These are phyloP conservation scores for Syngnathoides biaculeatus DNA, from an alignment of 2,113 vertebrate genomes.

Conservation along the genomic window DNA sequence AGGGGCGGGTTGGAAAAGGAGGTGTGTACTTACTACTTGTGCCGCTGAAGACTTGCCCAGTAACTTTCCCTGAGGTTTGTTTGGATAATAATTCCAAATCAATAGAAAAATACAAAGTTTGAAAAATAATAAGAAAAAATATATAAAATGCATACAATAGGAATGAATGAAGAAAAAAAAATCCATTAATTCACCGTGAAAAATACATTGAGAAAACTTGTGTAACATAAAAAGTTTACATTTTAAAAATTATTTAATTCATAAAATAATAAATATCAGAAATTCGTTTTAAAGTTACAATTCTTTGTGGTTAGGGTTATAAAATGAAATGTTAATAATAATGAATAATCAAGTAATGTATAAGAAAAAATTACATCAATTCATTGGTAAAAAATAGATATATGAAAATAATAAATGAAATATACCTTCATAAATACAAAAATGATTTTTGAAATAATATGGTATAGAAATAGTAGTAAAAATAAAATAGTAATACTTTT, in stretches of 20 bases:
- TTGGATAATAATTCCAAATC: neutral
- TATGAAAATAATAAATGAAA: neutral
- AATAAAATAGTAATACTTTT: neutral
- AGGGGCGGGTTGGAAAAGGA: conserved; percentile 39
- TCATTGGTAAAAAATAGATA: neutral
- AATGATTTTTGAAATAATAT: too few relatives aligned
- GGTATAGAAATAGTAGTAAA: too few relatives aligned
- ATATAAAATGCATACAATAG: neutral
- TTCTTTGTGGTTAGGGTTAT: too few relatives aligned
- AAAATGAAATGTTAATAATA: too few relatives aligned
- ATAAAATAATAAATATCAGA: neutral
- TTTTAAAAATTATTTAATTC: neutral
- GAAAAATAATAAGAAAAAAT: neutral
- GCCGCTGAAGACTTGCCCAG: neutral
- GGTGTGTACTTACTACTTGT: conserved; percentile 34
- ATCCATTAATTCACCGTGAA: too few relatives aligned
- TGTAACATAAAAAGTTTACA: too few relatives aligned
- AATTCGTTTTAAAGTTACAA: too few relatives aligned
- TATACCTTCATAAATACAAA: neutral
- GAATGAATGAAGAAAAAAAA: too few relatives aligned
- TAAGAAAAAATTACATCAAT: too few relatives aligned
- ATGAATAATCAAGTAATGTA: too few relatives aligned
- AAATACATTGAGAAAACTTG: too few relatives aligned
- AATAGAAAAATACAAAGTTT: too few relatives aligned
- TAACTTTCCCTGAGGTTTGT: conserved; percentile 8